These are phyloP conservation scores for Drosophila sp. DNA, from an alignment of 1,140 invertebrate species.

Conservation along the genomic window DNA sequence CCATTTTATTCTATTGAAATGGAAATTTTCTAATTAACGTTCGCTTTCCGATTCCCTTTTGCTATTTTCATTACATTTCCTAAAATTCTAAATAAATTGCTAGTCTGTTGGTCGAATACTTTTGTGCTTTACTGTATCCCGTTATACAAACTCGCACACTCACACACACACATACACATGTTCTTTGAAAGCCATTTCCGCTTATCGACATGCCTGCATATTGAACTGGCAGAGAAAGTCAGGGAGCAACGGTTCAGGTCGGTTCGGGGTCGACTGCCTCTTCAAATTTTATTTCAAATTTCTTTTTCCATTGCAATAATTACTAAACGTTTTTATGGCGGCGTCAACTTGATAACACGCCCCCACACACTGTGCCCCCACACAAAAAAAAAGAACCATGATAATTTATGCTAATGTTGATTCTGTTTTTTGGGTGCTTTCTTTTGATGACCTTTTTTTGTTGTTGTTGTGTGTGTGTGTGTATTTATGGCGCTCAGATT, in stretches of 20 bases:
- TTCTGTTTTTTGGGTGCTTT: slow-evolving; percentile 9
- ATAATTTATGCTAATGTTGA: slow-evolving; percentile 70
- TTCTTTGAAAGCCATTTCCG: slow-evolving; percentile 12
- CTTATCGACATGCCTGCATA: slow-evolving; percentile 62
- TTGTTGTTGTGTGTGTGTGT: neutral
- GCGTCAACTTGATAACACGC: slow-evolving; percentile 68
- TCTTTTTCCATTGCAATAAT: slow-evolving; percentile 52
- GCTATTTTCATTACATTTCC: neutral
- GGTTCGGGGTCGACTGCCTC: slow-evolving; percentile 27
- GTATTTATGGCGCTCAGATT: slow-evolving; percentile 19
- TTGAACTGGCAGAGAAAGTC: neutral
- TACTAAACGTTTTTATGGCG: slow-evolving; percentile 75
- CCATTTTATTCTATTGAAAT: too few species aligned
- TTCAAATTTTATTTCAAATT: slow-evolving; percentile 44
- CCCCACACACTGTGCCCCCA: neutral
- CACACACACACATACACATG: neutral
- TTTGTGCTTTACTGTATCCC: neutral
- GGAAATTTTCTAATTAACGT: too few species aligned
- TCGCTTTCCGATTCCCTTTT: neutral
- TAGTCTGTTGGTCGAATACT: neutral
- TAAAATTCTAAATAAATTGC: neutral
- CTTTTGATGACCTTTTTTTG: slow-evolving; percentile 22
- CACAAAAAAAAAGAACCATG: neutral
- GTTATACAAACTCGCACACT: neutral
- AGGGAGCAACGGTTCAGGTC: neutral